Base-by-base conservation (phyloP, 2,888 invertebrate species). In the Mythimna vitellina region DNA sequence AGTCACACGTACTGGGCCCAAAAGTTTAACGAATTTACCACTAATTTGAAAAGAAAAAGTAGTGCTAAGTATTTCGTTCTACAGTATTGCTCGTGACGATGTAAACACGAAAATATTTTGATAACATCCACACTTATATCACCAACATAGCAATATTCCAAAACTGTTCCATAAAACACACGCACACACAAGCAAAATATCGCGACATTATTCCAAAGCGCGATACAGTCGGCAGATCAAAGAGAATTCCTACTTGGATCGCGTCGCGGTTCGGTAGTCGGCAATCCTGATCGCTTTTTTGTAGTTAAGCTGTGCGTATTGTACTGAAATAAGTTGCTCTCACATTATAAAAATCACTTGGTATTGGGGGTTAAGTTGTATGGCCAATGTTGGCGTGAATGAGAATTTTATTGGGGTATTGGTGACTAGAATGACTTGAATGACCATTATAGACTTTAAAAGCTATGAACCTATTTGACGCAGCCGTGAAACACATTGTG, bases 261-360 rank as follows among this genome's bases (percentile, higher is more conserved):
- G 82, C 89, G 90, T 89, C 89, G 88, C 89, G 89, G 91, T 92
- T 92, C 93, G 92, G 94, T 94, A 94, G 93, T 91, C 92, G 88
- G 89, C 89, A 84, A 88, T 90, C 89, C 87, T 90, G 91, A 92
- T 93, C 90, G 91, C 89, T 91, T 94, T 94, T 94, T 95, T 94
- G 92, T 92, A 91, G 89, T 85, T 84, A 87, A 88, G 88, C 89
- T 81, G 90, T 81, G 85, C 83, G 84, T 90, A 89, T 86, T 86
- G 88, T 89, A 88, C 70, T 84, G 80, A 82, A 82, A 84, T 83
- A 78, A 80, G 71, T 78, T 42, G 46, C 38, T 70, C 61, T 51
- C 42, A 25, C 25, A 25, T 46, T 35, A 56, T 49, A 54, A 61
- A 65, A 65, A 14, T 60, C 60, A 70, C 46, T 32, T 17, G 38